Percentiles rank a stretch among this genome's conserved stretches.
Evolutionary conservation across 2,888 invertebrate species (phyloP).

Genomic region (Eurytoma californica): DNA sequence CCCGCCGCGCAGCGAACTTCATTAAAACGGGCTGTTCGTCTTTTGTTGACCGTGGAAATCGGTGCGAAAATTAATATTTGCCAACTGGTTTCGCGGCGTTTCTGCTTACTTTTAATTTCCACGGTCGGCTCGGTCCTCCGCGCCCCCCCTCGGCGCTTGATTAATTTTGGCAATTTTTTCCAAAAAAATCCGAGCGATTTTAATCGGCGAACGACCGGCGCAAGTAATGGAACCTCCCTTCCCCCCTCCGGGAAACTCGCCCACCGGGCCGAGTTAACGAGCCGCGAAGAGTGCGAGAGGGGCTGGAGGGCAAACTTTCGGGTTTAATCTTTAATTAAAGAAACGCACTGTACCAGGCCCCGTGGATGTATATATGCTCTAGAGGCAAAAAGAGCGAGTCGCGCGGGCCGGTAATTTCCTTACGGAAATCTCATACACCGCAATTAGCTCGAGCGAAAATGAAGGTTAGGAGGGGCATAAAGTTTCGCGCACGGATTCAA

Average conservation of each 20-base stretch:
- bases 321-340: conserved; percentile 46
- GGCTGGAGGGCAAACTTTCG: conserved; percentile 6
- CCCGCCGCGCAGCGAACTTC: background rate
- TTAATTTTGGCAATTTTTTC: conserved; percentile 35
- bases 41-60: conserved; percentile 16
- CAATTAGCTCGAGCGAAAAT: conserved; percentile 40
- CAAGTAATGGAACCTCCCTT: background rate
- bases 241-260: background rate
- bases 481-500: conserved; percentile 51
- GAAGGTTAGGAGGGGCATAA: conserved; percentile 37
- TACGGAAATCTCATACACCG: conserved; percentile 36
- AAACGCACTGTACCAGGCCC: conserved; percentile 16
- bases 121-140: background rate
- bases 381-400: background rate
- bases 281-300: background rate
- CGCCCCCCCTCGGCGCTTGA: conserved; percentile 20
- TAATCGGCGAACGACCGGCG: conserved; percentile 25
- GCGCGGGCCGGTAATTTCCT: conserved; percentile 35
- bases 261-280: conserved; percentile 9
- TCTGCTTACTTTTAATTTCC: conserved; percentile 50
- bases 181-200: conserved; percentile 25
- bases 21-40: background rate
- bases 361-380: background rate
- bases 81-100: conserved; percentile 15
- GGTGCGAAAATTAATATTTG: conserved; percentile 46